phyloP scores from a whole-genome alignment of 1,140 invertebrate species.

The Bombus huntii region DNA sequence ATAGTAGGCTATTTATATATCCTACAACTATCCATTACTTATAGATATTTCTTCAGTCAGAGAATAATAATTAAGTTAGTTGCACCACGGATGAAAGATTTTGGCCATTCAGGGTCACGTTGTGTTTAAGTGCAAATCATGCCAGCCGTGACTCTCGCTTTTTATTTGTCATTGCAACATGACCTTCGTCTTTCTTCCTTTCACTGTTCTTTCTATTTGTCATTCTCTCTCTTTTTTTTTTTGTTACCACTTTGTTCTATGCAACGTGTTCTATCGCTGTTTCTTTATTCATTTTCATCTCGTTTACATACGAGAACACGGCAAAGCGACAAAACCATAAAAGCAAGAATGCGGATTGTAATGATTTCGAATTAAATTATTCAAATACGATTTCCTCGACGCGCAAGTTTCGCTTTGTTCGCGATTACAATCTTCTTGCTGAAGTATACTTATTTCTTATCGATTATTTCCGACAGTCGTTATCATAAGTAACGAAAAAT shows the following conservation, averaged over 20 bases:
- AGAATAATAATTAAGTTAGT: neutral
- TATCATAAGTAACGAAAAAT: neutral
- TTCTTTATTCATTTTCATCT: conserved; percentile 12
- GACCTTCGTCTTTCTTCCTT: conserved; percentile 17
- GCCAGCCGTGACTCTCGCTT: conserved; percentile 1
- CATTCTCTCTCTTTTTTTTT: neutral
- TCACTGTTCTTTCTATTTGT: conserved; percentile 16
- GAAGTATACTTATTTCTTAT: no score
- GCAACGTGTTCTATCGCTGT: neutral
- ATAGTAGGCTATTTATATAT: no score
- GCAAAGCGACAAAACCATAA: neutral
- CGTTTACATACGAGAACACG: neutral
- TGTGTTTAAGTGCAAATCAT: neutral
- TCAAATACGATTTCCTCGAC: no score
- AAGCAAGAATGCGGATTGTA: neutral
- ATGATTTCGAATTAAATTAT: neutral
- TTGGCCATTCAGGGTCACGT: neutral
- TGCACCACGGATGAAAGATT: neutral
- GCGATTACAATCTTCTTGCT: no score
- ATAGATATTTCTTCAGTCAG: neutral
- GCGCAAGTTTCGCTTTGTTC: no score
- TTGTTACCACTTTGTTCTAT: neutral
- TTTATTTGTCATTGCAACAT: neutral
- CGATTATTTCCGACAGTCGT: no score
- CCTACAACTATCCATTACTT: no score